Percentiles rank a stretch among this genome's conserved stretches.
Conservation (phyloP, 2,888 invertebrate species). For the Horisme vitalbata region DNA sequence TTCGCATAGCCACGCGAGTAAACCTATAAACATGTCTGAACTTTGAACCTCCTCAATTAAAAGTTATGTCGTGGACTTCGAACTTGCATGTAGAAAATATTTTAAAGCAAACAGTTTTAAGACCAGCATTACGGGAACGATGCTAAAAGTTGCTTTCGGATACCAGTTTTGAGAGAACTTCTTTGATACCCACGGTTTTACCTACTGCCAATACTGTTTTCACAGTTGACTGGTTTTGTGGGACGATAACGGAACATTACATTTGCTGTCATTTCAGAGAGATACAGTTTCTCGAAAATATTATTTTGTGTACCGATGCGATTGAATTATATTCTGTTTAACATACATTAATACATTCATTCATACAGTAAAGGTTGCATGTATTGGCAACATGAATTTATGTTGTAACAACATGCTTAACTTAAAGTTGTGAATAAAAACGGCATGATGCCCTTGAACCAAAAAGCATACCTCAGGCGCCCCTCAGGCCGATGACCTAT, state of each 20-base stretch:
- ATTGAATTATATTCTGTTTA: neutral
- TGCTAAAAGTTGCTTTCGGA: neutral
- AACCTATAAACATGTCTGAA: constrained; percentile 7
- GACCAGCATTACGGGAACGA: constrained; percentile 1
- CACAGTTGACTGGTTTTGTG: constrained; percentile 14
- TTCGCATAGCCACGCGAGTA: neutral
- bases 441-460: neutral
- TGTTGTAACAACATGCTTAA: too few species aligned
- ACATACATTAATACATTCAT: too few species aligned
- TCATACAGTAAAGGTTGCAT: too few species aligned
- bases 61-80: neutral
- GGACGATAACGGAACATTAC: constrained; percentile 10
- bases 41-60: constrained; percentile 8
- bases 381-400: neutral
- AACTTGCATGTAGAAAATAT: neutral
- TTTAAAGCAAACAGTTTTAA: constrained; percentile 4
- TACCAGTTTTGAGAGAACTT: constrained; percentile 3
- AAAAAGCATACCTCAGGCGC: neutral
- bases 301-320: neutral
- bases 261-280: neutral
- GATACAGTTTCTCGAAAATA: neutral
- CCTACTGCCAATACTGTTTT: neutral
- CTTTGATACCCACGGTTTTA: neutral
- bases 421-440: neutral
- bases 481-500: too few species aligned